Conservation (phyloP, 2,888 invertebrate species). For the Rhyacophila evoluta region DNA sequence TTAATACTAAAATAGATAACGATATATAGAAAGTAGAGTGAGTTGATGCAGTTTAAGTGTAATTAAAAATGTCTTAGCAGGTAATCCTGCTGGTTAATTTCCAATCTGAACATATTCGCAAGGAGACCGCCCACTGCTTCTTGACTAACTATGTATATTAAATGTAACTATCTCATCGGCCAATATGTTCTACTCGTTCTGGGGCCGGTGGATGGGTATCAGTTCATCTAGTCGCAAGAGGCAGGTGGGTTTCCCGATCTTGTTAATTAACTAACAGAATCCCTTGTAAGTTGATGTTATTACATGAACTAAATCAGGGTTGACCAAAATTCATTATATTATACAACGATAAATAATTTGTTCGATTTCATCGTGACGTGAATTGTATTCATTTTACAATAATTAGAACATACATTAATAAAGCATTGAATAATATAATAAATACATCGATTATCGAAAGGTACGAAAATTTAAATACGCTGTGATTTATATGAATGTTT, state of each 20-base stretch:
- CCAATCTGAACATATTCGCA: background rate
- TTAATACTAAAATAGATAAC: too few relatives aligned
- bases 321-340: background rate
- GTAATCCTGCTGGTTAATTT: background rate
- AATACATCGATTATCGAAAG: too few relatives aligned
- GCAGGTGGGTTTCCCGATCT: slow-evolving; percentile 41
- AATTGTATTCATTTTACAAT: too few relatives aligned
- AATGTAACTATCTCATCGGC: slow-evolving; percentile 29
- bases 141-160: background rate
- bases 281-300: slow-evolving; percentile 38
- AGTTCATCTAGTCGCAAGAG: slow-evolving; percentile 23
- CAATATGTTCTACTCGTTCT: slow-evolving; percentile 33
- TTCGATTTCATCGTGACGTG: too few relatives aligned
- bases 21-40: too few relatives aligned
- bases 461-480: too few relatives aligned
- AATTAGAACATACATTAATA: too few relatives aligned
- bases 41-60: too few relatives aligned
- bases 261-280: slow-evolving; percentile 48
- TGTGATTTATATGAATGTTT: too few relatives aligned
- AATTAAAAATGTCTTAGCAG: background rate
- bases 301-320: slow-evolving; percentile 25
- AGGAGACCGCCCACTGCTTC: background rate
- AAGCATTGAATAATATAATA: too few relatives aligned
- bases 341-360: too few relatives aligned
- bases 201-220: slow-evolving; percentile 40